A percentile compares a stretch with the other conserved stretches of the same genome.
Conservation (phyloP, 2,888 invertebrate species). For the Drosophila ustulata region DNA sequence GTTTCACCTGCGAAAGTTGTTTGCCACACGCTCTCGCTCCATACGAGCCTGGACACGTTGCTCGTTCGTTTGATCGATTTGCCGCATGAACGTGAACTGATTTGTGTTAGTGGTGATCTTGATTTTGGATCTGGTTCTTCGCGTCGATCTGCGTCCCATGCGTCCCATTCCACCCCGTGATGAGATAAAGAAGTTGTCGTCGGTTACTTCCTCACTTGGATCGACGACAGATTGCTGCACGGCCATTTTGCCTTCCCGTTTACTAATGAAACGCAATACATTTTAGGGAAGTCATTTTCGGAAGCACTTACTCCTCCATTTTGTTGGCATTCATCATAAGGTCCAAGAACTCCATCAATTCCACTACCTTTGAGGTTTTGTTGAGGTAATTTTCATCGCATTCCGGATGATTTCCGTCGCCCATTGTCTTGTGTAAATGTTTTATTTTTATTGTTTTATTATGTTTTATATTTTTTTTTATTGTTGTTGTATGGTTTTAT, state of each 20-base stretch:
- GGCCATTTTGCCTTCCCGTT: constrained; percentile 17
- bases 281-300: not conserved
- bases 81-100: constrained; percentile 55
- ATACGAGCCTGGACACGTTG: constrained; percentile 16
- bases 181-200: constrained; percentile 10
- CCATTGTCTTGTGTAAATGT: constrained; percentile 1
- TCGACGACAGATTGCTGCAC: not conserved
- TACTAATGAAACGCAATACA: not conserved
- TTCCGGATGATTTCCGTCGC: constrained; percentile 17
- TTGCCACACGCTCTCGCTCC: constrained; percentile 47
- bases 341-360: constrained; percentile 25
- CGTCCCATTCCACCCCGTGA: not conserved
- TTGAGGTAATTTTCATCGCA: constrained; percentile 41
- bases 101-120: not conserved
- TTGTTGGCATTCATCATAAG: constrained; percentile 29
- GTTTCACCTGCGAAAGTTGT: constrained; percentile 49
- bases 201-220: constrained; percentile 10
- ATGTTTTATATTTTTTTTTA: not conserved
- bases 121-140: not conserved
- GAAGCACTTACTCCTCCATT: constrained; percentile 44
- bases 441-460: not conserved
- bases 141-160: not conserved
- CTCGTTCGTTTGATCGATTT: constrained; percentile 28
- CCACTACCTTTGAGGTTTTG: constrained; percentile 30
- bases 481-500: not conserved